Evolutionary conservation across 2,888 invertebrate genomes (phyloP), one percentile per base, ranked within the genome.

Genomic region (Steromphala cineraria): DNA sequence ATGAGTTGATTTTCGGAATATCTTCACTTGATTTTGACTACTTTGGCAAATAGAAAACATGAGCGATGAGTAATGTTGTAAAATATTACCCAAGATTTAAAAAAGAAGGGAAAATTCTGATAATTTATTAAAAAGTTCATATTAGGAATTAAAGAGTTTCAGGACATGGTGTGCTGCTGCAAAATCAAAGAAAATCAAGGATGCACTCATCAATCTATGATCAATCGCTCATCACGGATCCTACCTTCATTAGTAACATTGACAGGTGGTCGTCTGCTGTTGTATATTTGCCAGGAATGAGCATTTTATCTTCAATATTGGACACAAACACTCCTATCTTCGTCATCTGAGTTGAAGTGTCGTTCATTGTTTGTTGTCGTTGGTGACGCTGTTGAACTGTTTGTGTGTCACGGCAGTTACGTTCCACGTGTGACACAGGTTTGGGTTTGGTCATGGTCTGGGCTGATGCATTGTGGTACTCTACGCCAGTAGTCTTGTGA

Each of bases 391-490:
- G 90, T 78, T 93, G 89, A 3, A 89, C 87, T 0, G 94, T 94
- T 84, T 94, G 94, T 15, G 94, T 94, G 83, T 94, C 93, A 10
- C 94, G 89, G 82, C 92, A 92, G 86, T 88, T 90, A 56, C 87
- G 85, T 67, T 90, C 89, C 0, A 89, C 84, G n/a, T 83, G 85
- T 46, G 91, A 85, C 4, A 89, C 87, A 0, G 91, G 87, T 56
- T 90, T 87, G 17, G 86, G 89, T 78, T 91, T 92, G 77, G 90
- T 92, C 80, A 95, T 83, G 94, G 98, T 98, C 94, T 98, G 98
- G 0, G 96, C 96, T 84, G 95, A 96, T 2, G 97, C 98, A 93
- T 98, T 96, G 88, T 97, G 95, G 92, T 96, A 98, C 88, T 96
- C 95, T 10, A 95, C 93, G 28, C 96, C 96, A 80, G 96, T 96